A percentile compares a stretch with the other conserved stretches of the same genome.
phyloP scores from a whole-genome alignment of 2,888 invertebrate species.

The Conus canariensis region DNA sequence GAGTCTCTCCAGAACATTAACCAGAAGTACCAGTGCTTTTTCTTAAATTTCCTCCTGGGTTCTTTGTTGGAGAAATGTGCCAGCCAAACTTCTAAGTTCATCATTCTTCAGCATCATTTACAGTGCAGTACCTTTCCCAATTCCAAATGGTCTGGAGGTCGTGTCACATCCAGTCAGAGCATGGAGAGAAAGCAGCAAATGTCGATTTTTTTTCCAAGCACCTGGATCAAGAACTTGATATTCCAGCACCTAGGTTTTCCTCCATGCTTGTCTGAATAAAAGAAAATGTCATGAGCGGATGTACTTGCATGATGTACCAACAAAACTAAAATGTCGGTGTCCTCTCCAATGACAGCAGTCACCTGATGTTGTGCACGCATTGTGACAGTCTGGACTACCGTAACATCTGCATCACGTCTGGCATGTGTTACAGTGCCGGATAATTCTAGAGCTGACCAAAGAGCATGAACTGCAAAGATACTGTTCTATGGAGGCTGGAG shows the following conservation, averaged over 20 bases:
- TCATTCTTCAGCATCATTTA: constrained; percentile 38
- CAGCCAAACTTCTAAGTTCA: constrained; percentile 37
- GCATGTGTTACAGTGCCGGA: constrained; percentile 52
- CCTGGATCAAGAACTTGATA: constrained; percentile 45
- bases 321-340: constrained; percentile 64
- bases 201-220: constrained; percentile 48
- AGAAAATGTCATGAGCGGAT: constrained; percentile 45
- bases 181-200: constrained; percentile 51
- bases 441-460: constrained; percentile 45
- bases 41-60: constrained; percentile 38
- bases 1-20: constrained; percentile 42
- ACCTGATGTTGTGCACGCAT: constrained; percentile 31
- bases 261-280: constrained; percentile 39
- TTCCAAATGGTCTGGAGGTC: constrained; percentile 47
- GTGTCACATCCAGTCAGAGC: constrained; percentile 57
- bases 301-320: constrained; percentile 53
- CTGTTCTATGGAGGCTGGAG: constrained; percentile 30
- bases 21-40: constrained; percentile 40
- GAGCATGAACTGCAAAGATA: constrained; percentile 52
- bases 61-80: background rate
- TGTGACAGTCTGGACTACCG: constrained; percentile 57
- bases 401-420: constrained; percentile 58
- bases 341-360: constrained; percentile 60
- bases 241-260: constrained; percentile 50
- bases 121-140: constrained; percentile 48